Evolutionary conservation across 2,797 vertebrate genomes (phyloP).

Genomic region (Botia kubotai): DNA sequence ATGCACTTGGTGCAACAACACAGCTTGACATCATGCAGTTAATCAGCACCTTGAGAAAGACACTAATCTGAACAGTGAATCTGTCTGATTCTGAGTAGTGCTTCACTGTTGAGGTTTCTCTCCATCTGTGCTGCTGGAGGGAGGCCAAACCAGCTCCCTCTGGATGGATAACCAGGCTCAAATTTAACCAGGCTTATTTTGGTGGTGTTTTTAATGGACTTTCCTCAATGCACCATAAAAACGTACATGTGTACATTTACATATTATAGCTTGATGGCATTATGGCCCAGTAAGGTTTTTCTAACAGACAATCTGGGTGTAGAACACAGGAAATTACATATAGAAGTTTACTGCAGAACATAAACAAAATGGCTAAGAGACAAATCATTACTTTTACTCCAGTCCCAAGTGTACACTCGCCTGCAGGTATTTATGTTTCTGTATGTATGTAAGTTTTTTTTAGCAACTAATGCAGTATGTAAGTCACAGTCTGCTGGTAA

Average conservation of each 20-base stretch:
- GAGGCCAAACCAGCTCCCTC: constrained; percentile 33
- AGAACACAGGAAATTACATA: not conserved
- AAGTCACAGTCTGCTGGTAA: constrained; percentile 9
- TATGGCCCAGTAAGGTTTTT: not conserved
- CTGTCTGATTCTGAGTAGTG: constrained; percentile 27
- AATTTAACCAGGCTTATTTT: constrained; percentile 40
- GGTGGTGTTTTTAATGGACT: constrained; percentile 6
- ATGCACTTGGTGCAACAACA: not conserved
- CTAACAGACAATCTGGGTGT: not conserved
- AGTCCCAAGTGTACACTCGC: constrained; percentile 2
- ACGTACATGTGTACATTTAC: not conserved
- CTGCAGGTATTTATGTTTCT: constrained; percentile 1
- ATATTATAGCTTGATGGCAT: constrained; percentile 9
- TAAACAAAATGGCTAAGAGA: not conserved
- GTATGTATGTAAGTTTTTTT: not conserved
- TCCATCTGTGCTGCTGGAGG: constrained; percentile 35
- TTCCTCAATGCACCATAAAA: not conserved
- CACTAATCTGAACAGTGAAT: constrained; percentile 10
- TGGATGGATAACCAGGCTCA: constrained; percentile 45
- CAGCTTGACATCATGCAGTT: constrained; percentile 21
- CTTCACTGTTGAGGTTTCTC: constrained; percentile 18
- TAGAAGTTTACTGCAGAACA: not conserved
- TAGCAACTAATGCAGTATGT: not conserved
- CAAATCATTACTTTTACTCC: constrained; percentile 21
- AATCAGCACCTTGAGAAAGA: constrained; percentile 40